Conservation (phyloP, 2,113 vertebrate species). For the Capreolus pygargus region DNA sequence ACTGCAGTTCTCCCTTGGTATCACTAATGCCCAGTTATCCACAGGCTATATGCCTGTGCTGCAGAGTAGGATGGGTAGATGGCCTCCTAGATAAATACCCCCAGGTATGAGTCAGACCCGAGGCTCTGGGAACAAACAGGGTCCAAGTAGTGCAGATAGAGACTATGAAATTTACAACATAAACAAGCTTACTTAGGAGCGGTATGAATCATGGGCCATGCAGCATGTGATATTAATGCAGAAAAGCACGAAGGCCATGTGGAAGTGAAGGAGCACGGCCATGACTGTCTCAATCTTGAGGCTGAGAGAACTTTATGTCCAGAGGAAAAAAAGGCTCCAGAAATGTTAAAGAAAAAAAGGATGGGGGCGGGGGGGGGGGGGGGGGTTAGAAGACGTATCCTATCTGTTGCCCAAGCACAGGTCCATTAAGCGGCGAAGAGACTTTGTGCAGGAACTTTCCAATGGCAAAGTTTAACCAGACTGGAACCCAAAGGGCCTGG, state of each 20-base stretch:
- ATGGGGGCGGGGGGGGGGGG: too few relatives aligned
- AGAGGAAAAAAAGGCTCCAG: neutral
- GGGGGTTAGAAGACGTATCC: neutral
- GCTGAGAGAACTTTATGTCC: neutral
- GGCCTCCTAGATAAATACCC: neutral
- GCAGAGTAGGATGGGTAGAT: neutral
- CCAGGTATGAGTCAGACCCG: neutral
- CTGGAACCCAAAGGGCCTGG: slow-evolving; percentile 70
- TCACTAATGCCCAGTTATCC: neutral
- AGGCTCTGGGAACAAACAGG: neutral
- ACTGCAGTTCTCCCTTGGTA: neutral
- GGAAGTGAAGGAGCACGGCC: neutral
- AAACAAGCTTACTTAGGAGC: neutral
- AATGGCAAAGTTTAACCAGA: slow-evolving; percentile 47
- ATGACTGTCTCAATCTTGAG: neutral
- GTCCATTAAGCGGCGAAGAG: neutral
- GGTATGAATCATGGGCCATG: neutral
- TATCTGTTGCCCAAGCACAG: neutral
- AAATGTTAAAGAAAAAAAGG: neutral
- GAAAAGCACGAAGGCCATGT: neutral
- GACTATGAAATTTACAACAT: neutral
- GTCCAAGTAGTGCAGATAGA: slow-evolving; percentile 7
- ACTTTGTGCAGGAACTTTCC: neutral
- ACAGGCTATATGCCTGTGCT: neutral
- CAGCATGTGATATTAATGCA: neutral